A percentile compares a stretch with the other conserved stretches of the same genome.
These are phyloP conservation scores for Maccullochella peelii DNA, from an alignment of 2,113 vertebrate species.

Conservation along the genomic window DNA sequence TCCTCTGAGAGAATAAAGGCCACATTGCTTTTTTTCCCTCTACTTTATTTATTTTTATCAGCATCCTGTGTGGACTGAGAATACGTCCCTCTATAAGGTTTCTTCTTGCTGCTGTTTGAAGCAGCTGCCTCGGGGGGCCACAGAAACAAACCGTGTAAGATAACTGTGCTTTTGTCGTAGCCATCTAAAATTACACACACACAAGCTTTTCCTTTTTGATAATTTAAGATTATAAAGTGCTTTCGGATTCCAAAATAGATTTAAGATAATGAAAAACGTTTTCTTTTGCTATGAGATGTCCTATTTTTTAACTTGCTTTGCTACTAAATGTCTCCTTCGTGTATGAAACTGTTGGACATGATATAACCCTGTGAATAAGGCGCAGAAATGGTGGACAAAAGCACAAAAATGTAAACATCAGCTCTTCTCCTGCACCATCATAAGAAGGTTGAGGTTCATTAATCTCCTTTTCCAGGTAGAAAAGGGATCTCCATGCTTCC, in stretches of 20 bases:
- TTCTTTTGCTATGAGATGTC: not conserved
- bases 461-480: slow-evolving; percentile 31
- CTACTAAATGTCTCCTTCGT: too few species aligned
- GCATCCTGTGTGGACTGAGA: slow-evolving; percentile 10
- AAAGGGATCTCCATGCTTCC: not conserved
- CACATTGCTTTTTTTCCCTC: not conserved
- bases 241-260: slow-evolving; percentile 20
- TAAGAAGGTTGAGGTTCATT: slow-evolving; percentile 5
- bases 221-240: not conserved
- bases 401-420: slow-evolving; percentile 7
- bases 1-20: slow-evolving; percentile 16
- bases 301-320: not conserved
- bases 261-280: slow-evolving; percentile 7
- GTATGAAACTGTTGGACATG: not conserved
- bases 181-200: slow-evolving; percentile 8
- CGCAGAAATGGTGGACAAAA: not conserved
- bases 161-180: not conserved
- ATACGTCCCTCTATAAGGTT: slow-evolving; percentile 14
- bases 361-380: not conserved
- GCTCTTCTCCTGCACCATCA: not conserved
- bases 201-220: slow-evolving; percentile 8
- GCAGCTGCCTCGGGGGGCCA: slow-evolving; percentile 26
- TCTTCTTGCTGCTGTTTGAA: slow-evolving; percentile 45
- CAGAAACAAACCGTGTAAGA: slow-evolving; percentile 30
- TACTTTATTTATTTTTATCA: slow-evolving; percentile 1